Percentiles rank a stretch among this genome's conserved stretches.
phyloP scores from a whole-genome alignment of 2,888 invertebrate genomes.

The Campoletis raptor region DNA sequence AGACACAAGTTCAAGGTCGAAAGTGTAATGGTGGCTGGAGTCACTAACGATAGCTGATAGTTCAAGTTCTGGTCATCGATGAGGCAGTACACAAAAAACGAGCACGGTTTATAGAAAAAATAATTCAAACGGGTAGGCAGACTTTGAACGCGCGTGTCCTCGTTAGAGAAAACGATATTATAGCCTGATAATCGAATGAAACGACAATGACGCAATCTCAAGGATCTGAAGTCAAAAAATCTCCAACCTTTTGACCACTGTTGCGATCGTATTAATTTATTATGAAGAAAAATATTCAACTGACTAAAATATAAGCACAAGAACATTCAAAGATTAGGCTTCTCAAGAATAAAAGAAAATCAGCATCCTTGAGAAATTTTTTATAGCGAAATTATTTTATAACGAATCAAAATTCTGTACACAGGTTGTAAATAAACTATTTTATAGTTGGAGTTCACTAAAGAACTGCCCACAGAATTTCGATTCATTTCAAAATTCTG shows the following conservation, averaged over 20 bases:
- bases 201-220: neutral
- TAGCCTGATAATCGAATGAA: neutral
- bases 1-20: neutral
- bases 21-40: neutral
- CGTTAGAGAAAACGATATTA: constrained; percentile 6
- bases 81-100: neutral
- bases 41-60: constrained; percentile 30
- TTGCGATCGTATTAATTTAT: neutral
- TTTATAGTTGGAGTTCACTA: too few species aligned
- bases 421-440: too few species aligned
- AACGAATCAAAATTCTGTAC: too few species aligned
- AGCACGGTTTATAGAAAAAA: neutral
- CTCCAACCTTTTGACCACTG: neutral
- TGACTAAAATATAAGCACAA: neutral
- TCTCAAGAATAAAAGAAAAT: too few species aligned
- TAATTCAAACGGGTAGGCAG: neutral
- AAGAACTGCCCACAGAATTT: too few species aligned
- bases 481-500: too few species aligned
- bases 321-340: too few species aligned
- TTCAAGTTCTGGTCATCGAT: neutral
- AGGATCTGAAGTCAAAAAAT: neutral
- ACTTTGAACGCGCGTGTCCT: constrained; percentile 12
- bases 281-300: neutral
- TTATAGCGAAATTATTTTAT: too few species aligned
- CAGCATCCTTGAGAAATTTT: too few species aligned